Conservation (phyloP, 2,888 invertebrate species). For the Aplocera efformata region DNA sequence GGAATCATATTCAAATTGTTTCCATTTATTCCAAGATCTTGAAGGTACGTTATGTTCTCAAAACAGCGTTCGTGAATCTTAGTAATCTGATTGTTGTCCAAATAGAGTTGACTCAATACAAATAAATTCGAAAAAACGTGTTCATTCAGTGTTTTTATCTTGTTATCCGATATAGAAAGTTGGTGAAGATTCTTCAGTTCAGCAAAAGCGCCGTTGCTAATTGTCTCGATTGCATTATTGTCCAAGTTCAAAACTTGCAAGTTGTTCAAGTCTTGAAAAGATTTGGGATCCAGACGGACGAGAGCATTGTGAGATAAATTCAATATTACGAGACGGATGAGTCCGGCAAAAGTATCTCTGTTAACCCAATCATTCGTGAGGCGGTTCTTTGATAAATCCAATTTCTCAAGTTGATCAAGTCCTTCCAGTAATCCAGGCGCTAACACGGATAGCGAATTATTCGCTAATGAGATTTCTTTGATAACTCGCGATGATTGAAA, state of each 20-base stretch:
- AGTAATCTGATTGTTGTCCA: slow-evolving; percentile 86
- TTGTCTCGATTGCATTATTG: slow-evolving; percentile 84
- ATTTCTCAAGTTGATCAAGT: slow-evolving; percentile 85
- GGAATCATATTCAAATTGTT: slow-evolving; percentile 85
- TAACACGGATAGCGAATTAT: slow-evolving; percentile 88
- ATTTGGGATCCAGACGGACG: slow-evolving; percentile 84
- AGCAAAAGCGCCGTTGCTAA: slow-evolving; percentile 86
- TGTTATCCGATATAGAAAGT: slow-evolving; percentile 86
- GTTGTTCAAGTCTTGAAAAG: slow-evolving; percentile 87
- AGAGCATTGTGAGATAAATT: slow-evolving; percentile 87
- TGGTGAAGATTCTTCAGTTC: slow-evolving; percentile 88
- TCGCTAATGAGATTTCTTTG: slow-evolving; percentile 86
- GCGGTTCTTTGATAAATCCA: slow-evolving; percentile 87
- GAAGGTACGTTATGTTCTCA: slow-evolving; percentile 87
- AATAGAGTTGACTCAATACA: slow-evolving; percentile 85
- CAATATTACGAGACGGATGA: slow-evolving; percentile 86
- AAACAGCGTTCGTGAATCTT: slow-evolving; percentile 85
- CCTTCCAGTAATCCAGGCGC: slow-evolving; percentile 88
- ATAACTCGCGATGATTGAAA: slow-evolving; percentile 87
- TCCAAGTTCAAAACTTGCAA: slow-evolving; percentile 88
- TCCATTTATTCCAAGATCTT: slow-evolving; percentile 88
- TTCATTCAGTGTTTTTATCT: slow-evolving; percentile 83
- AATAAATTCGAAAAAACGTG: slow-evolving; percentile 86
- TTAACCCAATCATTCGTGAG: slow-evolving; percentile 88
- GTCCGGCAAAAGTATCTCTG: slow-evolving; percentile 87